Evolutionary conservation across 2,113 vertebrate genomes (phyloP).

Genomic region (Mesoclemmys tuberculata): DNA sequence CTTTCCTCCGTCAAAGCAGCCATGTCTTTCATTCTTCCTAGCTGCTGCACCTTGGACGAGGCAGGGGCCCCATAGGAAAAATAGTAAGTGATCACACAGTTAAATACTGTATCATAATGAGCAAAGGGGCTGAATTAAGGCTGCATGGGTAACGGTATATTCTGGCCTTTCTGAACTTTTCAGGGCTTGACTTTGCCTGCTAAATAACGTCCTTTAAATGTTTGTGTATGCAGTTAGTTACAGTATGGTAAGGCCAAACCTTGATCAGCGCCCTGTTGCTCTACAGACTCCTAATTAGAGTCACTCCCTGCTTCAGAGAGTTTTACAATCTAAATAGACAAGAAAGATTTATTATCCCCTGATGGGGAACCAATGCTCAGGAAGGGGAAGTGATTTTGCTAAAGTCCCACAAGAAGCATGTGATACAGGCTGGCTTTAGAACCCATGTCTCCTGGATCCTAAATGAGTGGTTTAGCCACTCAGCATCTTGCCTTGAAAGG

Average conservation of each 20-base stretch:
- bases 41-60: not conserved
- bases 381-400: not conserved
- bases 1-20: not conserved
- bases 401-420: not conserved
- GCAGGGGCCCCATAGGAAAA: not conserved
- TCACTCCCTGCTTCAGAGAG: not conserved
- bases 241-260: not conserved
- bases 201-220: not conserved
- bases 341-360: not conserved
- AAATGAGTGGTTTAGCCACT: not conserved
- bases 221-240: accelerated
- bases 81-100: accelerated
- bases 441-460: not conserved
- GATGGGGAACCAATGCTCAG: not conserved
- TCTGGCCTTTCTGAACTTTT: not conserved
- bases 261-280: accelerated
- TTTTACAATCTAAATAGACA: not conserved
- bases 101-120: accelerated
- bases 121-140: not conserved
- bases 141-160: not conserved
- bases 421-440: not conserved
- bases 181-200: accelerated
- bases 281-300: not conserved
- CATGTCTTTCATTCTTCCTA: not conserved
- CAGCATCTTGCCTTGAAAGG: not conserved